These are phyloP conservation scores for Euphonia xanthogaster DNA, from an alignment of 2,797 vertebrate species.

Conservation along the genomic window DNA sequence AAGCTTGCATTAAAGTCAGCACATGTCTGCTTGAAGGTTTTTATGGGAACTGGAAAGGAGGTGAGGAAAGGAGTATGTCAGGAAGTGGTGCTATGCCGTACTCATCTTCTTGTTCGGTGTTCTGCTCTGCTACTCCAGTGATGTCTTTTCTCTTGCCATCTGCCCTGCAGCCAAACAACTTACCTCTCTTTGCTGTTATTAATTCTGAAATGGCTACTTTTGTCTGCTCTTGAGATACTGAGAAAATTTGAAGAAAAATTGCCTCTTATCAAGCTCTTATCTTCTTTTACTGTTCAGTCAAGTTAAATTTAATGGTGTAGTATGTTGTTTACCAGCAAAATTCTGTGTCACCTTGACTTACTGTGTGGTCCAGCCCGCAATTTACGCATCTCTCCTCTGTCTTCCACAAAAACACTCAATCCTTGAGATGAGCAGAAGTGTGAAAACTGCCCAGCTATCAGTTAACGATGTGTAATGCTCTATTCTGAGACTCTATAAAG, in stretches of 20 bases:
- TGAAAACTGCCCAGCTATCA: background rate
- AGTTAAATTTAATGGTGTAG: background rate
- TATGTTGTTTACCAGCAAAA: constrained; percentile 18
- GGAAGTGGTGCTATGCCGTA: accelerated
- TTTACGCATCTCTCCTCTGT: background rate
- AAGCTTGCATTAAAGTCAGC: background rate
- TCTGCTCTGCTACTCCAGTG: background rate
- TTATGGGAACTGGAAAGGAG: background rate
- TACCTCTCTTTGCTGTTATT: background rate
- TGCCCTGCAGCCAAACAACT: background rate
- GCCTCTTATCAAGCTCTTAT: background rate
- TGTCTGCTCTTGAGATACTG: background rate
- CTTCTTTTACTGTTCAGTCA: background rate
- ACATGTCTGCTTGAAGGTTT: background rate
- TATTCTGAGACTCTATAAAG: background rate
- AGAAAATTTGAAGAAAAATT: constrained; percentile 14
- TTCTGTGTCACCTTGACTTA: background rate
- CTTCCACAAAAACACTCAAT: background rate
- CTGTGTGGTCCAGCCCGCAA: background rate
- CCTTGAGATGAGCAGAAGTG: background rate
- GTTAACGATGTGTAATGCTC: background rate
- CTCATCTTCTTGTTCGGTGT: background rate
- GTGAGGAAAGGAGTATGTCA: background rate
- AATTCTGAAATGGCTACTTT: background rate
- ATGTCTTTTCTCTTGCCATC: background rate